These are phyloP conservation scores for Merops nubicus DNA, from an alignment of 2,113 vertebrate genomes.

Conservation along the genomic window DNA sequence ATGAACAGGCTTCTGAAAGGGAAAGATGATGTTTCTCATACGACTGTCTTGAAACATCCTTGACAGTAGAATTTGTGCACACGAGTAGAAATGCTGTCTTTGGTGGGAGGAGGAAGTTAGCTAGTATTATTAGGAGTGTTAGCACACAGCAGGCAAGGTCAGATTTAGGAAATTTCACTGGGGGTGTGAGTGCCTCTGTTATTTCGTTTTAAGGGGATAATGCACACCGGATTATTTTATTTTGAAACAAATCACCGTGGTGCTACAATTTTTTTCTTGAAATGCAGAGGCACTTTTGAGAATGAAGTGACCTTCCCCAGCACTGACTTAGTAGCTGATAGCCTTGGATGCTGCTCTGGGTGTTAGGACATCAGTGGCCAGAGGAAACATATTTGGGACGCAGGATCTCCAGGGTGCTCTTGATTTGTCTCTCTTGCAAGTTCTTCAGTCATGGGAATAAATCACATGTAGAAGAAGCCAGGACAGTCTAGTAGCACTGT, in stretches of 20 bases:
- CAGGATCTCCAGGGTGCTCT: conserved; percentile 61
- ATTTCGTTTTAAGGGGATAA: conserved; percentile 75
- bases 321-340: conserved; percentile 71
- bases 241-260: conserved; percentile 82
- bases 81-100: conserved; percentile 46
- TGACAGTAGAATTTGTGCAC: conserved; percentile 64
- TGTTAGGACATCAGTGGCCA: conserved; percentile 25
- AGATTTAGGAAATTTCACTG: conserved; percentile 60
- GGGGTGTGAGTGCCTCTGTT: conserved; percentile 78
- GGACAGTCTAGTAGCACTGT: conserved; percentile 48
- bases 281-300: conserved; percentile 80
- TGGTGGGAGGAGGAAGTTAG: not conserved
- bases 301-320: conserved; percentile 84
- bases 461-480: conserved; percentile 29
- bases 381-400: conserved; percentile 55
- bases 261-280: conserved; percentile 80
- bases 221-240: conserved; percentile 76
- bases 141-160: conserved; percentile 63
- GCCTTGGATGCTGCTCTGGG: conserved; percentile 73
- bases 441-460: conserved; percentile 32
- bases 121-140: conserved; percentile 37
- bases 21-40: conserved; percentile 49
- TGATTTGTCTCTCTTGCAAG: conserved; percentile 69
- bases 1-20: conserved; percentile 70
- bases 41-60: conserved; percentile 65